Conservation (phyloP, 2,888 invertebrate species). For the Meandrusa payeni region DNA sequence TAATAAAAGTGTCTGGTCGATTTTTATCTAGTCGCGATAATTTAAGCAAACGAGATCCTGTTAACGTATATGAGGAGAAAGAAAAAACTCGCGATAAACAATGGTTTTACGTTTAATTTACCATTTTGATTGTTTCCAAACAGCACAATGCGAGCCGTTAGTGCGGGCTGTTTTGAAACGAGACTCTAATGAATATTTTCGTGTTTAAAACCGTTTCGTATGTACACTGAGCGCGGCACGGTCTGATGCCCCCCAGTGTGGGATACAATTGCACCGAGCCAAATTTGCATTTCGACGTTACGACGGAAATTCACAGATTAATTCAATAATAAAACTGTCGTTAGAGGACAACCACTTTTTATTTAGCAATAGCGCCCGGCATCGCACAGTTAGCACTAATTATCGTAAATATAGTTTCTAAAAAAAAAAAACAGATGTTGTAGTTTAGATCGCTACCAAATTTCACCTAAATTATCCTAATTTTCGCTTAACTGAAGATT, state of each 20-base stretch:
- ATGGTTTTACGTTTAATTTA: slow-evolving; percentile 30
- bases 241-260: slow-evolving; percentile 58
- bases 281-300: slow-evolving; percentile 75
- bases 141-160: slow-evolving; percentile 29
- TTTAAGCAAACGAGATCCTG: slow-evolving; percentile 22
- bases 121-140: slow-evolving; percentile 32
- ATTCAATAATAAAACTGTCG: slow-evolving; percentile 54
- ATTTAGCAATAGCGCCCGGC: no score
- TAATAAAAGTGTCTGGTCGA: slow-evolving; percentile 19
- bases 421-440: no score
- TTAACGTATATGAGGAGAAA: slow-evolving; percentile 21
- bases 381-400: no score
- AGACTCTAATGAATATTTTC: slow-evolving; percentile 55
- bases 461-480: no score
- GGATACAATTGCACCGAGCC: slow-evolving; percentile 58
- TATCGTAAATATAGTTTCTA: no score
- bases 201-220: slow-evolving; percentile 43
- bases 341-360: no score
- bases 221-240: slow-evolving; percentile 54
- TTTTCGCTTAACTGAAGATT: no score
- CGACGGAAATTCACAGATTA: slow-evolving; percentile 56
- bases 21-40: slow-evolving; percentile 15
- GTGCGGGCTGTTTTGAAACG: slow-evolving; percentile 41
- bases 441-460: no score
- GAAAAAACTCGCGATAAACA: slow-evolving; percentile 23